Conservation (phyloP, 2,797 vertebrate genomes). For the Platyrinchus mystaceus region DNA sequence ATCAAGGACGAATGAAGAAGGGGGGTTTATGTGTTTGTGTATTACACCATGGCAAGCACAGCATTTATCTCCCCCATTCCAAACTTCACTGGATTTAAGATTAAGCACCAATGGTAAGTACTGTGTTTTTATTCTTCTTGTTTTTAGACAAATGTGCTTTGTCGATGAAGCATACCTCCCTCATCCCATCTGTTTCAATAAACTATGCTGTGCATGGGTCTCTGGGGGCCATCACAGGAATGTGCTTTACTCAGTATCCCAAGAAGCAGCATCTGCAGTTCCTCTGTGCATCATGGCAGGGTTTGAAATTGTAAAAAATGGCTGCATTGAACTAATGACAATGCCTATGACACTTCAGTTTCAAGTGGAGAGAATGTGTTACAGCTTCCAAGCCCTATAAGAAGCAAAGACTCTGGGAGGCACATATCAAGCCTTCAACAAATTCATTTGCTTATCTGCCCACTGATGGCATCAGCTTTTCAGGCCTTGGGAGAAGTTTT, state of each 20-base stretch:
- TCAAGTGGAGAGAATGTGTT: neutral
- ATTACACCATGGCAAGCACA: neutral
- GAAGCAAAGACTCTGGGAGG: neutral
- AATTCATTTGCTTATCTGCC: slow-evolving; percentile 8
- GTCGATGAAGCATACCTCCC: neutral
- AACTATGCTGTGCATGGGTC: neutral
- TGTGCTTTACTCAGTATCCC: neutral
- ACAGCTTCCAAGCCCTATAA: neutral
- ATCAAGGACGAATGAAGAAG: neutral
- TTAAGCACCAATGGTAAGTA: neutral
- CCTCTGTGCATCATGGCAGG: neutral
- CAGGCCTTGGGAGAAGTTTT: neutral
- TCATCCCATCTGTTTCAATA: slow-evolving; percentile 39
- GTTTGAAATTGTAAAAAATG: slow-evolving; percentile 17
- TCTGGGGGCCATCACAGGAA: neutral
- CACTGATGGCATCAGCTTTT: neutral
- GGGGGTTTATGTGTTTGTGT: neutral
- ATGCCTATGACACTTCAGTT: neutral
- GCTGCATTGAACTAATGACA: neutral
- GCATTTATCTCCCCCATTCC: neutral
- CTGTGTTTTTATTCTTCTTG: slow-evolving; percentile 35
- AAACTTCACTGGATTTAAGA: slow-evolving; percentile 19
- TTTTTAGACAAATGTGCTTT: slow-evolving; percentile 52
- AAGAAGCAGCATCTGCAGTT: neutral
- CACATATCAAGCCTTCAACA: neutral